Evolutionary conservation across 2,113 vertebrate species (phyloP).

Genomic region (Equus quagga): DNA sequence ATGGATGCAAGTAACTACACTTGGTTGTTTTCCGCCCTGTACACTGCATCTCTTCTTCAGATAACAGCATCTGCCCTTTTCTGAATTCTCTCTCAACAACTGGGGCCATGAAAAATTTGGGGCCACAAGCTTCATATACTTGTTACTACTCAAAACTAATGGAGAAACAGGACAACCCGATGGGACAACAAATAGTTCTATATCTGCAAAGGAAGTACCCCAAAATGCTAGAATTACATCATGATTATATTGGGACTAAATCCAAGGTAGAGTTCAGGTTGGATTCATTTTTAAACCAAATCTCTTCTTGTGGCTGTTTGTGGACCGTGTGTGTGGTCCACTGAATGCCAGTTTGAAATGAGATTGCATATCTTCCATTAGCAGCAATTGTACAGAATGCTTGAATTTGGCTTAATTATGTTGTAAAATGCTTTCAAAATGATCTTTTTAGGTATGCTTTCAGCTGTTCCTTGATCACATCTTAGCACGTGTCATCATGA

Average conservation of each 20-base stretch:
- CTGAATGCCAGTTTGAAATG: slow-evolving; percentile 38
- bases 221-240: slow-evolving; percentile 47
- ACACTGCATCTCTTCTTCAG: background rate
- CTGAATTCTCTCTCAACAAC: background rate
- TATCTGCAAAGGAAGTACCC: slow-evolving; percentile 30
- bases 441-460: background rate
- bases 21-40: background rate
- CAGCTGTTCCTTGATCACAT: slow-evolving; percentile 45
- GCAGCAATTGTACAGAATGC: background rate
- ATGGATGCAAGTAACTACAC: background rate
- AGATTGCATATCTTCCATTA: background rate
- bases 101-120: background rate
- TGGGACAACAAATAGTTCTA: slow-evolving; percentile 37
- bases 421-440: slow-evolving; percentile 61
- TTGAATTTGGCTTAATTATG: slow-evolving; percentile 37
- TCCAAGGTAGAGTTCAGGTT: background rate
- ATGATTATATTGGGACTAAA: slow-evolving; percentile 42
- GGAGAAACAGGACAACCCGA: slow-evolving; percentile 23
- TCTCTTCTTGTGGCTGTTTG: background rate
- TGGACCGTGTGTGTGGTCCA: background rate
- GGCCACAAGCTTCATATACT: background rate
- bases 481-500: slow-evolving; percentile 13
- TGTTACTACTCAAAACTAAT: slow-evolving; percentile 43
- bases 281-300: slow-evolving; percentile 58
- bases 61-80: background rate